Base-by-base conservation (phyloP, 37 sponge, comb jelly and placozoan genomes). In the Beroe forskalii region DNA sequence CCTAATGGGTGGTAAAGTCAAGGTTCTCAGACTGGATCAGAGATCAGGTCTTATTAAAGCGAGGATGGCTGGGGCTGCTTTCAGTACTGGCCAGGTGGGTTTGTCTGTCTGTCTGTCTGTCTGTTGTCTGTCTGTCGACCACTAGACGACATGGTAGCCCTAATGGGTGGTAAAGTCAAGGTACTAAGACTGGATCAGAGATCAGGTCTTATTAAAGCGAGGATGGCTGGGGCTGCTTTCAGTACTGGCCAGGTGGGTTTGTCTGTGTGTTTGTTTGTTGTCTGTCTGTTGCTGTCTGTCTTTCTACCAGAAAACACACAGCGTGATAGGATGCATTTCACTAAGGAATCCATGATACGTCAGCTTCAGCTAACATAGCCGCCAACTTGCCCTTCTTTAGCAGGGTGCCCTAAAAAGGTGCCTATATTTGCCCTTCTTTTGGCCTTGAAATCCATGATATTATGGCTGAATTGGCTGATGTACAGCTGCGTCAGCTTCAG, bases 41-140 rank as follows among this genome's bases (percentile, higher is more conserved):
- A 90, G 94, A 36, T 92, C 93, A 24, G 95, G 95, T 0, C 92
- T 97, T 38, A 94, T 97, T 39, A 64, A 93, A 24, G 93, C 95
- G 0, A 76, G 97, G 61, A 27, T 95, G 44, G 76, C 62, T n/a
- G 97, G 97, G 28, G 91, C 94, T 6, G 40, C 62, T 14, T 72
- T 40, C 33, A 94, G 94, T 2, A 76, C 66, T 17, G 97, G 94
- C 0, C 67, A 91, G 8, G 93, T 94, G 62, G 12, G 55, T 48
- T 6, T 27, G 4, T 64, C 66, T 17, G 9, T 9, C 60, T 20
- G 60, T 55, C n/a, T n/a, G n/a, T n/a, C n/a, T n/a, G n/a, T n/a
- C n/a, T n/a, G n/a, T n/a, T n/a, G n/a, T n/a, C n/a, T 55, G 60
- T 20, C 60, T 55, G 9, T 9, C 9, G 60, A 55, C 83, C 32